Evolutionary conservation across 2,797 vertebrate species (phyloP), one percentile per base, ranked within the genome.

Genomic region (Megalops cyprinoides): DNA sequence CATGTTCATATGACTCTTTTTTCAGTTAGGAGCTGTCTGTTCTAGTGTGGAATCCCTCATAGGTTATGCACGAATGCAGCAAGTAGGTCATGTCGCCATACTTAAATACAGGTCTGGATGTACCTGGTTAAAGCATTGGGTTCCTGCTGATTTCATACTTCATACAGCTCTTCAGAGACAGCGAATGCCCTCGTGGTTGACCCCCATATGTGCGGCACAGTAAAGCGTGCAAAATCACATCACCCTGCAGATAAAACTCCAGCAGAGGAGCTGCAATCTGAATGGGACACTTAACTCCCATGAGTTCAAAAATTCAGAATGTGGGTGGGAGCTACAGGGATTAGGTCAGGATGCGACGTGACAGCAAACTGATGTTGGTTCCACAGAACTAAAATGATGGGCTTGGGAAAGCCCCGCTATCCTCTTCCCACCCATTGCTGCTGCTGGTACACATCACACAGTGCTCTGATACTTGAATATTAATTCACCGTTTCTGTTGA

Each of bases 391-490:
- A n/a, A n/a, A n/a, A n/a, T n/a, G 46, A 10, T 4, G 28, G 81
- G 84, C 87, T 79, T 89, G 85, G 88, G 89, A 88, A 90, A 53
- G 53, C 77, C 51, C 82, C 67, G 76, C 81, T 78, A n/a, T 79
- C 75, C 78, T 60, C 18, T 4, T n/a, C 34, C 6, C 34, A n/a
- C n/a, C n/a, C n/a, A n/a, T n/a, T n/a, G n/a, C n/a, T n/a, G n/a
- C n/a, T n/a, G n/a, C n/a, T n/a, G n/a, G n/a, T n/a, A n/a, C n/a
- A n/a, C n/a, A n/a, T n/a, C n/a, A n/a, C n/a, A n/a, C n/a, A n/a
- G n/a, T n/a, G n/a, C n/a, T n/a, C n/a, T n/a, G n/a, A n/a, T n/a
- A 48, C 10, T 10, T 48, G 46, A 48, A 48, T 48, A 4, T 10
- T 48, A 10, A 10, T 48, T 48, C 46, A 48, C 4, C 46, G 4